These are phyloP conservation scores for Dissostichus mawsoni DNA, from an alignment of 2,113 vertebrate genomes.

Conservation along the genomic window DNA sequence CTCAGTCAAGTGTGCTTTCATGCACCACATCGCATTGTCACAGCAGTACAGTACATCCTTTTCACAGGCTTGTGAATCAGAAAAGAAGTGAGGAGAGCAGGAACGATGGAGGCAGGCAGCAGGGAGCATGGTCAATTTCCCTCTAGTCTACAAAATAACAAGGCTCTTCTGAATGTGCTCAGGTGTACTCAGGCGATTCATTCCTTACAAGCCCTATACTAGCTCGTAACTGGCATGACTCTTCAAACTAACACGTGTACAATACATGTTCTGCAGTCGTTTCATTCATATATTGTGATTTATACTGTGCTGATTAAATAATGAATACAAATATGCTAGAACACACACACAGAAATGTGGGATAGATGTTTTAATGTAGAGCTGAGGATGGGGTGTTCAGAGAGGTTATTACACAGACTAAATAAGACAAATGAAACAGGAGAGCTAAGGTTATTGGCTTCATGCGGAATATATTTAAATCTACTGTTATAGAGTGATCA, in stretches of 20 bases:
- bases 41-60: background rate
- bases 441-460: slow-evolving; percentile 3
- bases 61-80: slow-evolving; percentile 29
- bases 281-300: slow-evolving; percentile 5
- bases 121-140: background rate
- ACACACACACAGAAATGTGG: background rate
- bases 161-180: background rate
- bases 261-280: background rate
- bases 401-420: slow-evolving; percentile 5
- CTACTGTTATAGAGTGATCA: slow-evolving; percentile 34
- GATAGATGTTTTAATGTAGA: background rate
- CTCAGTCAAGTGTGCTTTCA: slow-evolving; percentile 33
- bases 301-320: background rate
- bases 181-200: background rate
- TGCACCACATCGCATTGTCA: slow-evolving; percentile 21
- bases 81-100: slow-evolving; percentile 8
- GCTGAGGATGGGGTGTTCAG: background rate
- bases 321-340: background rate
- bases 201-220: background rate
- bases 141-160: slow-evolving; percentile 18
- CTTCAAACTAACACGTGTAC: background rate
- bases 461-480: slow-evolving; percentile 25
- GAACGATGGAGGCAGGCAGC: background rate
- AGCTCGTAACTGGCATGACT: background rate
- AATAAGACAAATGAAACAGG: slow-evolving; percentile 5